These are phyloP conservation scores for Orientallactaga bullata DNA, from an alignment of 2,113 vertebrate genomes.

Conservation along the genomic window DNA sequence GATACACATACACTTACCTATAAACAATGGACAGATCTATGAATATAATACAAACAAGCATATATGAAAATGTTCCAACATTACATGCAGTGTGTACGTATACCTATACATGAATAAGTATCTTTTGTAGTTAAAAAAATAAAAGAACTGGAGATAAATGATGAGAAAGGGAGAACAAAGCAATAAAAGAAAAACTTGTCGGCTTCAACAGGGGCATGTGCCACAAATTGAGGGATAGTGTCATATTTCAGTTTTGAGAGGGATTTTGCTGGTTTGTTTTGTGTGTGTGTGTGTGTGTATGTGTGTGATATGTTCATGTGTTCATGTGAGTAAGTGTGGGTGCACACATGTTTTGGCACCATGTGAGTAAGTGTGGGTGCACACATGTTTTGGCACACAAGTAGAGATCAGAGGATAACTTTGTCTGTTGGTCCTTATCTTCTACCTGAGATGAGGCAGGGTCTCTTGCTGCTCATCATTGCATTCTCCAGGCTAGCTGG, in stretches of 20 bases:
- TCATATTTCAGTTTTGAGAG: background rate
- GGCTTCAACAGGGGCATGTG: background rate
- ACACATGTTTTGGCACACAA: too few relatives aligned
- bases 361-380: too few relatives aligned
- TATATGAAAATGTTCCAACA: background rate
- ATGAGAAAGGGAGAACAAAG: background rate
- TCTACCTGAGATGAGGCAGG: too few relatives aligned
- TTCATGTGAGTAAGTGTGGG: too few relatives aligned
- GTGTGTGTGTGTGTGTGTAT: too few relatives aligned
- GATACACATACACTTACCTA: background rate
- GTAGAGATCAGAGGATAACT: too few relatives aligned
- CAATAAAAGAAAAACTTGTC: background rate
- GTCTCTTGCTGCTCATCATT: too few relatives aligned
- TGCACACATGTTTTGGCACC: too few relatives aligned
- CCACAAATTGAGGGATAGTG: background rate
- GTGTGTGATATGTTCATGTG: too few relatives aligned
- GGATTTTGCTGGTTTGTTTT: too few relatives aligned
- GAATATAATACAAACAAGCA: background rate
- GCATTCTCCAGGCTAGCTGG: too few relatives aligned
- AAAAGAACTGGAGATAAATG: background rate
- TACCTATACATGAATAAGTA: background rate
- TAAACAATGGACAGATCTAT: background rate
- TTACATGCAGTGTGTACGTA: background rate
- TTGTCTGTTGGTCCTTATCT: too few relatives aligned
- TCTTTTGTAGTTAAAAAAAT: background rate